Percentiles rank a stretch among this genome's conserved stretches.
These are phyloP conservation scores for Eurytemora carolleeae DNA, from an alignment of 1,140 invertebrate genomes.

Conservation along the genomic window DNA sequence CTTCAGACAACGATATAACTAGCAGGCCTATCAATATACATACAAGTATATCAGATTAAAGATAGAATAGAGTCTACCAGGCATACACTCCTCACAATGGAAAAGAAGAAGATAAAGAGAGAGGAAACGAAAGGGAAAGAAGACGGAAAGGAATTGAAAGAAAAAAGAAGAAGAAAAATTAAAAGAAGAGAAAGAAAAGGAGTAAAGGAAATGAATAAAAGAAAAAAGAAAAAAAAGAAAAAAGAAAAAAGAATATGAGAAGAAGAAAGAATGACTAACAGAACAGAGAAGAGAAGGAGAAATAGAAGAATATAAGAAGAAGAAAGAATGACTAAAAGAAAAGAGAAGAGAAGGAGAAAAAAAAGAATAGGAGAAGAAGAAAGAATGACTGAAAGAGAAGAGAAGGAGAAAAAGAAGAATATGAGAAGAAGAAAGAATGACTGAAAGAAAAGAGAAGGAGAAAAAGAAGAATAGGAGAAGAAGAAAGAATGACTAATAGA, in stretches of 20 bases:
- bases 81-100: too few relatives aligned
- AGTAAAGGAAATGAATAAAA: background rate
- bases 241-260: background rate
- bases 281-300: background rate
- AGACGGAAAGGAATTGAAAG: background rate
- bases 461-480: background rate
- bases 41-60: too few relatives aligned
- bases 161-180: background rate
- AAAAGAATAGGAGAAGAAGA: background rate
- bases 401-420: background rate
- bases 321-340: background rate
- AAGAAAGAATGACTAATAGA: too few relatives aligned
- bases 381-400: background rate
- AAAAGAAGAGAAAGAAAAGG: background rate
- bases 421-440: background rate
- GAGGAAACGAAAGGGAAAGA: background rate
- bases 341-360: background rate
- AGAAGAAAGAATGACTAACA: background rate
- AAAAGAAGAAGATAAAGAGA: conserved; percentile 3
- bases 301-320: background rate
- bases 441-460: background rate
- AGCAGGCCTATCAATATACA: too few relatives aligned
- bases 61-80: too few relatives aligned
- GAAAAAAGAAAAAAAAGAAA: background rate
- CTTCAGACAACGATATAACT: too few relatives aligned